Evolutionary conservation across 1,140 invertebrate genomes (phyloP).

Genomic region (Leptopilina clavipes): DNA sequence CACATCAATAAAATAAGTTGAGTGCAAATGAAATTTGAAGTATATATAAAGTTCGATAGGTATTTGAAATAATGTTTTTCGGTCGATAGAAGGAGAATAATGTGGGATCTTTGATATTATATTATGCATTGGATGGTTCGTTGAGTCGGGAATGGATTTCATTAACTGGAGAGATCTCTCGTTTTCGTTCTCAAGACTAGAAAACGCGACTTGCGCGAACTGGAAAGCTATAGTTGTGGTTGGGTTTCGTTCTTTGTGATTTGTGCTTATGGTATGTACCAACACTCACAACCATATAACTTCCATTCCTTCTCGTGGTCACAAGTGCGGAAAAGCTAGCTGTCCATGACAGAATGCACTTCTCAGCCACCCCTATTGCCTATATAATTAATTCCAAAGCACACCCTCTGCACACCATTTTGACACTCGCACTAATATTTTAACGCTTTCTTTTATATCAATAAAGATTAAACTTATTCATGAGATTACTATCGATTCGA

Average conservation of each 20-base stretch:
- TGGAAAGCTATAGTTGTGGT: neutral
- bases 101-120: conserved; percentile 50
- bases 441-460: conserved; percentile 39
- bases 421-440: conserved; percentile 32
- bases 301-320: conserved; percentile 39
- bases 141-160: conserved; percentile 60
- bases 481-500: neutral
- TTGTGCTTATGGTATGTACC: conserved; percentile 50
- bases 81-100: conserved; percentile 14
- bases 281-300: conserved; percentile 47
- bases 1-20: no score
- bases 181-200: conserved; percentile 54
- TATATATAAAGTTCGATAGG: neutral
- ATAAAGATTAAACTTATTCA: conserved; percentile 19
- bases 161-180: conserved; percentile 62
- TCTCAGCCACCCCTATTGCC: conserved; percentile 58
- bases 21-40: neutral
- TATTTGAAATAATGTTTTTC: neutral
- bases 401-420: conserved; percentile 38
- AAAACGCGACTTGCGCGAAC: conserved; percentile 45
- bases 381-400: conserved; percentile 69
- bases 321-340: conserved; percentile 46
- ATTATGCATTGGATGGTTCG: conserved; percentile 51
- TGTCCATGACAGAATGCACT: conserved; percentile 65
- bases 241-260: no score